Conservation (phyloP, 2,797 vertebrate species). For the Chelonia mydas region DNA sequence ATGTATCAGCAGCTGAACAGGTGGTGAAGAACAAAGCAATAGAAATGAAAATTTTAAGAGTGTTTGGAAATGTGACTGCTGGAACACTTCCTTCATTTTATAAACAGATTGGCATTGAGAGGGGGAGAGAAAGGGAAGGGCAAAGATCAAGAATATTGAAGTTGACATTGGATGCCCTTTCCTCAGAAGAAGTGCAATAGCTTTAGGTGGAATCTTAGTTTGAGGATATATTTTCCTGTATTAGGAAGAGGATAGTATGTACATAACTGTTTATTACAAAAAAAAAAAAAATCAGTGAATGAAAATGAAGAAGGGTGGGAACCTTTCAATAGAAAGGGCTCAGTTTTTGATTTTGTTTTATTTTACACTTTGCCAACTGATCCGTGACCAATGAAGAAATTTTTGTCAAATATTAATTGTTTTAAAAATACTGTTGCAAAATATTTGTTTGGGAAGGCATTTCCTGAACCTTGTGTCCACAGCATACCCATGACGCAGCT, state of each 20-base stretch:
- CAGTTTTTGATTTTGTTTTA: not conserved
- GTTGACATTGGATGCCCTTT: not conserved
- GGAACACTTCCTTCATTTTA: not conserved
- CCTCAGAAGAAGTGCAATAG: not conserved
- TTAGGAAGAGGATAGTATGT: not conserved
- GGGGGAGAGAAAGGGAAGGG: not conserved
- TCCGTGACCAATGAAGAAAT: not conserved
- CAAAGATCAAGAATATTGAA: not conserved
- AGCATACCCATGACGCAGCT: not conserved
- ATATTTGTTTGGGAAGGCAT: not conserved
- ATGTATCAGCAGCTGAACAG: conserved; percentile 5
- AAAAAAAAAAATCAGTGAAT: not conserved
- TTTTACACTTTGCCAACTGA: not conserved
- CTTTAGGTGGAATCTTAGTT: not conserved
- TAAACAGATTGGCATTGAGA: not conserved
- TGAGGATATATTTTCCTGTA: not conserved
- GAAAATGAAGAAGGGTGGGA: not conserved
- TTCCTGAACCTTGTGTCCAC: not conserved
- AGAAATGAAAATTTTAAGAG: not conserved
- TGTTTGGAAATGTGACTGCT: not conserved
- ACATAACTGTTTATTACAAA: not conserved
- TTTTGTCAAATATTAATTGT: not conserved
- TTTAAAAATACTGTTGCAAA: not conserved
- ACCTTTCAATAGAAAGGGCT: not conserved
- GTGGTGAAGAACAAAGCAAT: conserved; percentile 22